These are phyloP conservation scores for Cryptomyrus ogoouensis DNA, from an alignment of 2,113 vertebrate genomes.

Conservation along the genomic window DNA sequence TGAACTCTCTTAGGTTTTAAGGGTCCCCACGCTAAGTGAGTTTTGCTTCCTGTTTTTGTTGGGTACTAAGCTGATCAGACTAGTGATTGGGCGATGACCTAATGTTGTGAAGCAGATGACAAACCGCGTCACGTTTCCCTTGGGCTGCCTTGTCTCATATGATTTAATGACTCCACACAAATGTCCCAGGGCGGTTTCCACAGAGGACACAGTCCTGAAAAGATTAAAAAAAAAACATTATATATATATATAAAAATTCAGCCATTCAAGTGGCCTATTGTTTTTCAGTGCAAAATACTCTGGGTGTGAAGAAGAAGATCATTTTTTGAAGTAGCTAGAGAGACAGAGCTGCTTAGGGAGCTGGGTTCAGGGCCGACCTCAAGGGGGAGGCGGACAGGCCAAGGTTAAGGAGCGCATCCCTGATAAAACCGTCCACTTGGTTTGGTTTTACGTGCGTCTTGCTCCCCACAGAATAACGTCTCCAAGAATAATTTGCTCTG, in stretches of 20 bases:
- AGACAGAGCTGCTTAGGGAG: slow-evolving; percentile 10
- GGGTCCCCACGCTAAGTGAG: background rate
- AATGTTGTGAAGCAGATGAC: slow-evolving; percentile 59
- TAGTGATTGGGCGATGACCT: slow-evolving; percentile 49
- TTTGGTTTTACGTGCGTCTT: background rate
- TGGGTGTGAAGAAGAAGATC: slow-evolving; percentile 32
- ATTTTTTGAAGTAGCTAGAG: slow-evolving; percentile 30
- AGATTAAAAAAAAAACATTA: background rate
- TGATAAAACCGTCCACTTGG: background rate
- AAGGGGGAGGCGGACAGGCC: background rate
- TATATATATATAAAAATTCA: background rate
- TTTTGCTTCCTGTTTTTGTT: background rate
- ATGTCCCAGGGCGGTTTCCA: slow-evolving; percentile 42
- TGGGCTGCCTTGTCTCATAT: slow-evolving; percentile 40
- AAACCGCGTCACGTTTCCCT: slow-evolving; percentile 49
- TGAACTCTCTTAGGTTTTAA: background rate
- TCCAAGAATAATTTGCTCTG: background rate
- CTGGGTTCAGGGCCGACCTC: background rate
- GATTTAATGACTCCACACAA: slow-evolving; percentile 35
- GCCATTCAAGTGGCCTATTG: slow-evolving; percentile 29
- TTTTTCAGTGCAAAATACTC: slow-evolving; percentile 30
- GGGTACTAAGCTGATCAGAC: slow-evolving; percentile 44
- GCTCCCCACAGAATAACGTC: background rate
- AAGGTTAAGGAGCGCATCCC: background rate
- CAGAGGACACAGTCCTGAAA: slow-evolving; percentile 30